A percentile compares a stretch with the other conserved stretches of the same genome.
phyloP scores from a whole-genome alignment of 2,888 invertebrate genomes.

The Choristoneura rosaceana region DNA sequence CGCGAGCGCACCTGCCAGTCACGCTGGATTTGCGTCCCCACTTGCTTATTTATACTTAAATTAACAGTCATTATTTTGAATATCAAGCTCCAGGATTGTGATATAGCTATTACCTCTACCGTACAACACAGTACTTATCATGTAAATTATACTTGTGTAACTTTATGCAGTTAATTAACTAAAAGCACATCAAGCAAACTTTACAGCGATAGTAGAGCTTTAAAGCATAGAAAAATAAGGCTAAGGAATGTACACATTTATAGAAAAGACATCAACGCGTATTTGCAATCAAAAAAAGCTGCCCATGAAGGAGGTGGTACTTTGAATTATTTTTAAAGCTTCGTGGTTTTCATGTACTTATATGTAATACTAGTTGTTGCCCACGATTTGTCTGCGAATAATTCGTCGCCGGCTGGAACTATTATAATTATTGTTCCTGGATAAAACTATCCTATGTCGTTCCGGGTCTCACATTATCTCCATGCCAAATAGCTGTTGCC shows the following conservation, averaged over 20 bases:
- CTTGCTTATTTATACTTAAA: constrained; percentile 45
- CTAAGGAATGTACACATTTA: background rate
- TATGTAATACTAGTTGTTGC: no score
- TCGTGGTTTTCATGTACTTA: no score
- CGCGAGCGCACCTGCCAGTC: constrained; percentile 64
- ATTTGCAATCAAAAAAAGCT: background rate
- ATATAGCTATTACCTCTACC: constrained; percentile 1
- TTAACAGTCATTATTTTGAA: constrained; percentile 32
- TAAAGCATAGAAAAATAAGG: background rate
- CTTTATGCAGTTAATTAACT: background rate
- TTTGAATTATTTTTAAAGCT: no score
- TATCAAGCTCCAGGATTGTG: constrained; percentile 1
- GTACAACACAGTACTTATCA: background rate
- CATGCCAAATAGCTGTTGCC: no score
- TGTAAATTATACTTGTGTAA: background rate
- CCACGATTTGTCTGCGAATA: no score
- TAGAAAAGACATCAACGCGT: constrained; percentile 60
- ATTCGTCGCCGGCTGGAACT: no score
- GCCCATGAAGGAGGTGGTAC: no score
- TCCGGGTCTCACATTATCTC: no score
- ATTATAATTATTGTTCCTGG: no score
- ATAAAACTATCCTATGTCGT: no score
- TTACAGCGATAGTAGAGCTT: background rate
- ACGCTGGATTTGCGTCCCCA: constrained; percentile 60
- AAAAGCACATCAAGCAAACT: background rate